phyloP scores from a whole-genome alignment of 1,140 invertebrate species.

The Polyergus mexicanus region DNA sequence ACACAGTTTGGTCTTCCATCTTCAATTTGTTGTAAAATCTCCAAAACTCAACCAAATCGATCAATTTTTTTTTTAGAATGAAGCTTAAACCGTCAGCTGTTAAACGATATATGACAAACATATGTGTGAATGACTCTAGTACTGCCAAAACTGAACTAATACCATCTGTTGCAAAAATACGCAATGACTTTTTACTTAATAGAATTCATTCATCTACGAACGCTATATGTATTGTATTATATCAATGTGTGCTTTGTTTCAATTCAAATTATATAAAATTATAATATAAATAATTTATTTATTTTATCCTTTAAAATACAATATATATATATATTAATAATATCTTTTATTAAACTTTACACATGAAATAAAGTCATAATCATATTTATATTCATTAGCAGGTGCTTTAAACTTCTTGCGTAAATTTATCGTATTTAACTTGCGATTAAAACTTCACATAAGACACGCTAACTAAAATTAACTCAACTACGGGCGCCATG shows the following conservation, averaged over 20 bases:
- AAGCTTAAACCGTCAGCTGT: no score
- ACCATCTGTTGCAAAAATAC: no score
- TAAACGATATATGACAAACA: no score
- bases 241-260: background rate
- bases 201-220: background rate
- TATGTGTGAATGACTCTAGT: no score
- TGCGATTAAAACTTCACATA: conserved; percentile 35
- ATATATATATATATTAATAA: background rate
- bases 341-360: background rate
- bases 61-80: no score
- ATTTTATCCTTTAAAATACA: no score
- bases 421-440: background rate
- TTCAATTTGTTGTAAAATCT: no score
- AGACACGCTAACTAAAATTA: conserved; percentile 33
- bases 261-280: background rate
- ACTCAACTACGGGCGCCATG: conserved; percentile 47
- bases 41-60: no score
- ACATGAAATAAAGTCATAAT: background rate
- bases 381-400: background rate
- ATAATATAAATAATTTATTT: background rate
- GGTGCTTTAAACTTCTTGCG: background rate
- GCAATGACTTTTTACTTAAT: no score
- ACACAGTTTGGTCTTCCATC: no score
- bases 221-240: background rate
- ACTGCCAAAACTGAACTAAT: no score